These are phyloP conservation scores for Ellobium chinense DNA, from an alignment of 2,888 invertebrate genomes.

Conservation along the genomic window DNA sequence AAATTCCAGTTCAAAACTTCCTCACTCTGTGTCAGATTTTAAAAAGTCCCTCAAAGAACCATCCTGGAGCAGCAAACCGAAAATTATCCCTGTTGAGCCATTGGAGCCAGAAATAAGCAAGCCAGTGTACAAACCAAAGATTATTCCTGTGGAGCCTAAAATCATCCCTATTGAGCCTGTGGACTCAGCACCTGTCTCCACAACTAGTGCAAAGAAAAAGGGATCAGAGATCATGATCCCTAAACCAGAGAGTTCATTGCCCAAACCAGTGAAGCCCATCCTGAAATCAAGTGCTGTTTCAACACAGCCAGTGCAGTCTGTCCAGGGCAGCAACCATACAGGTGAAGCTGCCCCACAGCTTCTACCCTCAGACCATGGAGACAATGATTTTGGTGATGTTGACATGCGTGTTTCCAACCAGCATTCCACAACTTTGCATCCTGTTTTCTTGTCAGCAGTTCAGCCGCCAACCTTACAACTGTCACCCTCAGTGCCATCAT, in stretches of 20 bases:
- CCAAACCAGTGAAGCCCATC: slow-evolving; percentile 9
- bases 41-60: background rate
- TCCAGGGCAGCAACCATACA: background rate
- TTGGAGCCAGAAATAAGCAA: slow-evolving; percentile 1
- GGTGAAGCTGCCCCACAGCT: background rate
- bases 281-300: background rate
- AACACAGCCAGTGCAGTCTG: background rate
- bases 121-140: background rate
- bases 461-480: background rate
- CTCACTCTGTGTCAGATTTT: background rate
- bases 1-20: background rate
- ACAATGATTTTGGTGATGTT: slow-evolving; percentile 39
- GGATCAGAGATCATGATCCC: background rate
- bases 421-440: background rate
- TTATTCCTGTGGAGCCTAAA: slow-evolving; percentile 10
- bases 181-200: background rate
- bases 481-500: background rate
- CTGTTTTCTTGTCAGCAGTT: slow-evolving; percentile 29
- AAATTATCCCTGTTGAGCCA: slow-evolving; percentile 39
- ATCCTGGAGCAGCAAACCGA: slow-evolving; percentile 10
- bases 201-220: background rate
- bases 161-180: slow-evolving; percentile 36
- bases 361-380: background rate
- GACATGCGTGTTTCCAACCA: slow-evolving; percentile 39
- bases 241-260: background rate